Percentiles rank a stretch among this genome's conserved stretches.
These are phyloP conservation scores for Spisula solida DNA, from an alignment of 2,888 invertebrate species.

Conservation along the genomic window DNA sequence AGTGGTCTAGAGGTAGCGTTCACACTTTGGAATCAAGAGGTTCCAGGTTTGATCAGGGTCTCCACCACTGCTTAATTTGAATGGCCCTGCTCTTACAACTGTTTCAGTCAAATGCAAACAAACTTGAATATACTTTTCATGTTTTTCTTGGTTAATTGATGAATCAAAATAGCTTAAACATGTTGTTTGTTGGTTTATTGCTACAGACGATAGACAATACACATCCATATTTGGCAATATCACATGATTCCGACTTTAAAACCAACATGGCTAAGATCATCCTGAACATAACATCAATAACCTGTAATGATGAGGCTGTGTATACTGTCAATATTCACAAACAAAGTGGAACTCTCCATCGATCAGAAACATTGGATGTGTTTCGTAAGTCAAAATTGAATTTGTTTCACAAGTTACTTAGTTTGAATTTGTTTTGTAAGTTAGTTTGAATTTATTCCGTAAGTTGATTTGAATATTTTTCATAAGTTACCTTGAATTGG, in stretches of 20 bases:
- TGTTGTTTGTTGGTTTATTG: background rate
- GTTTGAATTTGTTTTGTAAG: background rate
- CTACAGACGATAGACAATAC: slow-evolving; percentile 8
- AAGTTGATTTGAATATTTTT: background rate
- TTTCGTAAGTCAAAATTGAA: background rate
- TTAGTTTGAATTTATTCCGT: slow-evolving; percentile 3
- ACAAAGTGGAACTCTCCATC: background rate
- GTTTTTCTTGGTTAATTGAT: too few species aligned
- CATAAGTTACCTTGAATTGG: too few species aligned
- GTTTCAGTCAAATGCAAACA: too few species aligned
- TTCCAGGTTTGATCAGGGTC: too few species aligned
- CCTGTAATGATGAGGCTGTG: background rate
- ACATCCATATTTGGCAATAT: background rate
- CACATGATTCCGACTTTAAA: background rate
- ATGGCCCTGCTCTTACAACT: too few species aligned
- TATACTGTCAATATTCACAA: background rate
- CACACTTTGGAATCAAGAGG: too few species aligned
- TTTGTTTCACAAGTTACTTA: too few species aligned
- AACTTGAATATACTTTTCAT: too few species aligned
- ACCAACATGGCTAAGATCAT: slow-evolving; percentile 7
- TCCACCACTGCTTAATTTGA: too few species aligned
- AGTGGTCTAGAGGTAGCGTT: too few species aligned
- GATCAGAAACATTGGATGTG: slow-evolving; percentile 14
- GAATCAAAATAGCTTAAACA: too few species aligned
- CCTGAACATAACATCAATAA: background rate